Percentiles rank a stretch among this genome's conserved stretches.
phyloP scores from a whole-genome alignment of 2,797 vertebrate species.

The Peromyscus nudipes region DNA sequence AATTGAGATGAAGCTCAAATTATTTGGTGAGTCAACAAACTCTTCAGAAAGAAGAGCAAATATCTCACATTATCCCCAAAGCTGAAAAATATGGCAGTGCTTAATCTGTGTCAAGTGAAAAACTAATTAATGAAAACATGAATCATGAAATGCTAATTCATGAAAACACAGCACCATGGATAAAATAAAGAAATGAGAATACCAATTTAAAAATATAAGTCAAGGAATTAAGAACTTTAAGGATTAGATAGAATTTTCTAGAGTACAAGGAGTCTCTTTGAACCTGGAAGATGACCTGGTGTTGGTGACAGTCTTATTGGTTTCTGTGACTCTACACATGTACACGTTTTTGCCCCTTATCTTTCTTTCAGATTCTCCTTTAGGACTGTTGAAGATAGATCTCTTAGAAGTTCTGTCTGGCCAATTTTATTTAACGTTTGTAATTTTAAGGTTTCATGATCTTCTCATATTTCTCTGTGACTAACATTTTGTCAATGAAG shows the following conservation, averaged over 20 bases:
- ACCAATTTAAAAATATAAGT: neutral
- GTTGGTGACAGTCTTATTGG: neutral
- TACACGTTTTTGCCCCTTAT: neutral
- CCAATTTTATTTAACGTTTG: constrained; percentile 7
- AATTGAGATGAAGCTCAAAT: neutral
- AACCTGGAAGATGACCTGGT: neutral
- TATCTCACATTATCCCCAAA: neutral
- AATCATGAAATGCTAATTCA: neutral
- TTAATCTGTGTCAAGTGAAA: neutral
- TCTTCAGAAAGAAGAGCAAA: neutral
- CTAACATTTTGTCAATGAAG: neutral
- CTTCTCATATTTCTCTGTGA: neutral
- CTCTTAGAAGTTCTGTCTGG: neutral
- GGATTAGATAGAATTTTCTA: neutral
- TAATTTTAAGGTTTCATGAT: neutral
- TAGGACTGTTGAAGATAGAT: neutral
- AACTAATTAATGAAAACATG: neutral
- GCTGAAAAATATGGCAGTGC: neutral
- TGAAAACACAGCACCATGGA: neutral
- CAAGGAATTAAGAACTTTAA: neutral
- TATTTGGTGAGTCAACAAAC: neutral
- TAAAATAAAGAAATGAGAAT: neutral
- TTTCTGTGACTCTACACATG: neutral
- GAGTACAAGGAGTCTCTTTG: neutral
- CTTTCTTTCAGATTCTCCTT: neutral